phyloP scores from a whole-genome alignment of 2,113 vertebrate species.

The Micronisus gabar region DNA sequence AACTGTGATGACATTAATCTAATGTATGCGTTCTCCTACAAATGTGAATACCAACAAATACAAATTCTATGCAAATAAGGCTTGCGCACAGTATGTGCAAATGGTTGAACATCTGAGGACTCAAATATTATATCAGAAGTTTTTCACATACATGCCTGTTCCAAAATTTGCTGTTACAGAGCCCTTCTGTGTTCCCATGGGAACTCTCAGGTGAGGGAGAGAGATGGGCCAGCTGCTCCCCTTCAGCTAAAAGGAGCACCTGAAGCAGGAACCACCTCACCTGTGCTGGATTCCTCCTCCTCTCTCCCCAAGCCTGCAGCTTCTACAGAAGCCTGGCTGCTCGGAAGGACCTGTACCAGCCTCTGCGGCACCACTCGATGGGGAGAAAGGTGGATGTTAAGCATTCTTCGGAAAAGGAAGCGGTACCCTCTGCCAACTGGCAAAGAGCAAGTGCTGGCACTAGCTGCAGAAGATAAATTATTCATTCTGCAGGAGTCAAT shows the following conservation, averaged over 20 bases:
- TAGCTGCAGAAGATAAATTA: background rate
- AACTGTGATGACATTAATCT: slow-evolving; percentile 51
- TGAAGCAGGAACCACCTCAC: background rate
- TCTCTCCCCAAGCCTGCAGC: background rate
- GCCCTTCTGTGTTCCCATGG: background rate
- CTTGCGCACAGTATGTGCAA: background rate
- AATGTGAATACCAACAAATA: slow-evolving; percentile 56
- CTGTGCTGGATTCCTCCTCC: background rate
- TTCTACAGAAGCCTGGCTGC: background rate
- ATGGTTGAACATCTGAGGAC: slow-evolving; percentile 51
- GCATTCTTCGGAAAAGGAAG: background rate
- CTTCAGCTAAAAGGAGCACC: background rate
- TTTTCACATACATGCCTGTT: background rate
- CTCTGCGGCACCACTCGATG: background rate
- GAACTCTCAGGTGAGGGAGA: background rate
- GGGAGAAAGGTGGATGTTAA: background rate
- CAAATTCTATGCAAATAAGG: slow-evolving; percentile 58
- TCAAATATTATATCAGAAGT: slow-evolving; percentile 38
- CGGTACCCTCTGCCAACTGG: background rate
- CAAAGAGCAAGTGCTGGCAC: background rate
- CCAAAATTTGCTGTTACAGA: background rate
- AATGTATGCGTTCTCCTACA: background rate
- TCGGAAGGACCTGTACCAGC: background rate
- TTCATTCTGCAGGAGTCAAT: background rate
- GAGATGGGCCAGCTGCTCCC: background rate